These are phyloP conservation scores for Scalopus aquaticus DNA, from an alignment of 2,113 vertebrate species.

Conservation along the genomic window DNA sequence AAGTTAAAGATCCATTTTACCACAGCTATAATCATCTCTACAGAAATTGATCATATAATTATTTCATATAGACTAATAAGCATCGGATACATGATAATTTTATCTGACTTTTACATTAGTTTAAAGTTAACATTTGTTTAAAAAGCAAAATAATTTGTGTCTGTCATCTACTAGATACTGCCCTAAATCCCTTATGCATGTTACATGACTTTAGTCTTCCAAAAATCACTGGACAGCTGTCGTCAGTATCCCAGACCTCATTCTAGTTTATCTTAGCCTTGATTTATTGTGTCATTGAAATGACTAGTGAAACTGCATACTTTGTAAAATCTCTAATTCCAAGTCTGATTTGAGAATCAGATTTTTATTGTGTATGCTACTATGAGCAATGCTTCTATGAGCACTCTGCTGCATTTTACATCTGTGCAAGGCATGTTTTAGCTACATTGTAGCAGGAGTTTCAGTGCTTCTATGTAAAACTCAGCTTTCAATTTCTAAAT, in stretches of 20 bases:
- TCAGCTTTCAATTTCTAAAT: neutral
- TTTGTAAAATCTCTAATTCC: neutral
- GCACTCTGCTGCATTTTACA: neutral
- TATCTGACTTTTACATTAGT: neutral
- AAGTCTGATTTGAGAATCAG: neutral
- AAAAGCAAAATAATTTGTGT: neutral
- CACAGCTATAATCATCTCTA: neutral
- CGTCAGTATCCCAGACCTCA: neutral
- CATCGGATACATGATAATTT: neutral
- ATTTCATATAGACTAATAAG: neutral
- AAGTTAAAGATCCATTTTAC: neutral
- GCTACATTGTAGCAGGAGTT: neutral
- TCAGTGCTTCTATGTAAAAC: accelerated
- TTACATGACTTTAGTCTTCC: neutral
- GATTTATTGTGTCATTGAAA: neutral
- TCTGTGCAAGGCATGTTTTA: neutral
- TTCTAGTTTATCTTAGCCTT: neutral
- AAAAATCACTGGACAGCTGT: neutral
- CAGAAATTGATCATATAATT: neutral
- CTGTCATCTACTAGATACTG: neutral
- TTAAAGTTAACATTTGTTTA: neutral
- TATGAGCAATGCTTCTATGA: neutral
- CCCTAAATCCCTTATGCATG: neutral
- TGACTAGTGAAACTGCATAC: neutral
- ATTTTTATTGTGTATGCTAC: neutral